A percentile compares a stretch with the other conserved stretches of the same genome.
Conservation (phyloP, 2,888 invertebrate species). For the Drymonia ruficornis region DNA sequence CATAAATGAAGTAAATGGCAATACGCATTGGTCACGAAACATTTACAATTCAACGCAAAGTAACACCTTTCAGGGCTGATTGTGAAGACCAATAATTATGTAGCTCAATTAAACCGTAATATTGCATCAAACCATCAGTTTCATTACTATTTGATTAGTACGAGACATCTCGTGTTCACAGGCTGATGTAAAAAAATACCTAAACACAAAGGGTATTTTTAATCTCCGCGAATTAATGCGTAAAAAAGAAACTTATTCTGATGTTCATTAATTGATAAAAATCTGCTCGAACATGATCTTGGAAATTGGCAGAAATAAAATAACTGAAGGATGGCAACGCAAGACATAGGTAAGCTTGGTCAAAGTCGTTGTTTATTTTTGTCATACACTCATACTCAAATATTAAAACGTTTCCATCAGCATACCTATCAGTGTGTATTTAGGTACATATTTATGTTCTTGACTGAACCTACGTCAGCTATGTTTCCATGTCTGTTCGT, state of each 20-base stretch:
- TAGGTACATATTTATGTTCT: constrained; percentile 4
- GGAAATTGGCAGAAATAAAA: background rate
- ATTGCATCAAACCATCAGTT: constrained; percentile 20
- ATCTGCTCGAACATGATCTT: too few species aligned
- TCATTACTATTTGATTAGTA: constrained; percentile 27
- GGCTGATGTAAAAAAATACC: constrained; percentile 14
- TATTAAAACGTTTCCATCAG: background rate
- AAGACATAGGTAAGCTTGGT: background rate
- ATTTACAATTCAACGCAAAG: constrained; percentile 39
- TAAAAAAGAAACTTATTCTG: too few species aligned
- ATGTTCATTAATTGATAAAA: too few species aligned
- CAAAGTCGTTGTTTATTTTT: background rate
- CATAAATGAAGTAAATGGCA: too few species aligned
- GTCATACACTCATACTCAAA: background rate
- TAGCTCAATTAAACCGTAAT: constrained; percentile 21
- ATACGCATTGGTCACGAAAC: constrained; percentile 5
- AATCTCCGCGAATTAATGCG: too few species aligned
- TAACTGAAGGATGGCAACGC: background rate
- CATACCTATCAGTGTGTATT: background rate
- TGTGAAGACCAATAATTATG: constrained; percentile 39
- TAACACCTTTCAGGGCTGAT: constrained; percentile 36
- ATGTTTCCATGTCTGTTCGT: constrained; percentile 40
- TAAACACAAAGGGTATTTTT: too few species aligned
- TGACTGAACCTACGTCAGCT: constrained; percentile 20
- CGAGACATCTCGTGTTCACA: constrained; percentile 19